These are phyloP conservation scores for Indicator maculatus DNA, from an alignment of 2,113 vertebrate species.

Conservation along the genomic window DNA sequence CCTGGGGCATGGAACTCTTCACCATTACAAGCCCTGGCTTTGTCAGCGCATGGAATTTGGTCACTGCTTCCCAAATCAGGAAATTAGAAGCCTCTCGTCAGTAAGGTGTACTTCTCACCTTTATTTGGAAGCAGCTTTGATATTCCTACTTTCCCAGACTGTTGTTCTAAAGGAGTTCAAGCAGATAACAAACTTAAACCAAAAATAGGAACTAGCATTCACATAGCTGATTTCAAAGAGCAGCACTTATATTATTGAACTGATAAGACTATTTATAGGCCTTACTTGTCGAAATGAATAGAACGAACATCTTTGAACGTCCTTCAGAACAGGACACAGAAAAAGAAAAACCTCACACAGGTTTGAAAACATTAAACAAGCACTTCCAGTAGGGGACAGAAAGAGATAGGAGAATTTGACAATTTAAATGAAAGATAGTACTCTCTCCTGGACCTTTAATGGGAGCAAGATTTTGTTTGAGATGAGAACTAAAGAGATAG, in stretches of 20 bases:
- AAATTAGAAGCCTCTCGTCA: not conserved
- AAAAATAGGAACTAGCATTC: not conserved
- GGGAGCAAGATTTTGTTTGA: not conserved
- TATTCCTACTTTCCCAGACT: not conserved
- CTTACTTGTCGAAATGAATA: not conserved
- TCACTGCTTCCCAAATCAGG: not conserved
- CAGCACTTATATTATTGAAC: not conserved
- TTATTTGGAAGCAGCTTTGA: not conserved
- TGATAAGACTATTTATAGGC: not conserved
- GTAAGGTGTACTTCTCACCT: not conserved
- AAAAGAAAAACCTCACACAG: constrained; percentile 6
- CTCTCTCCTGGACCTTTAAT: not conserved
- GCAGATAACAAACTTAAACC: not conserved
- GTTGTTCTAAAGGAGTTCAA: not conserved
- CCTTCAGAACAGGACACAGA: constrained; percentile 2
- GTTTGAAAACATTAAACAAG: constrained; percentile 25
- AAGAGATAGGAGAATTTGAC: not conserved
- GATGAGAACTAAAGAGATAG: not conserved
- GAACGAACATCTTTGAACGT: not conserved
- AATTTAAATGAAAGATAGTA: not conserved
- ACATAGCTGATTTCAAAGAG: not conserved
- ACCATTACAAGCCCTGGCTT: not conserved
- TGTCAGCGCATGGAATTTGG: not conserved
- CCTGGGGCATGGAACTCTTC: accelerated
- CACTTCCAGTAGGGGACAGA: not conserved